Evolutionary conservation across 2,888 invertebrate species (phyloP), one percentile per base, ranked within the genome.

Genomic region (Timema podura): DNA sequence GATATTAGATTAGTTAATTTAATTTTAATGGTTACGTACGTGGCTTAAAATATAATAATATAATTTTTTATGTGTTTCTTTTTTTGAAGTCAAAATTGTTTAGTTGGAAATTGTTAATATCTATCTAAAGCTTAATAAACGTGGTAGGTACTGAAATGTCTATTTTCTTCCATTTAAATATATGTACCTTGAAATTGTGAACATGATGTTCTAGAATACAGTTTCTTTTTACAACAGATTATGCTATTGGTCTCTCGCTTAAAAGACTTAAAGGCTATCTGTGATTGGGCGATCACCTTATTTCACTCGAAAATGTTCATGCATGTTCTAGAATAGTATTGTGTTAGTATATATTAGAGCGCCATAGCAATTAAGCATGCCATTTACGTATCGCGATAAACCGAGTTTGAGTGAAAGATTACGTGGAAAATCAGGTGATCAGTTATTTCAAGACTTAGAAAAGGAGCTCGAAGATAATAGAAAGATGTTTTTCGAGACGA

Each of bases 391-490:
- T 73, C 74, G 77, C 67, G 77, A 78, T 71, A 76, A 74, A 72
- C 76, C 77, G 13, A 77, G 75, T 67, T 73, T 78, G 16, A 76
- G 77, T 70, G 79, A 79, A 61, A 74, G 77, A 64, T 73, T 78
- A 57, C 76, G 77, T 54, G 77, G 77, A 64, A 77, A 77, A 69
- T 75, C 77, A 15, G 75, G 78, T 11, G 78, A 79, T 74, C 78
- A 79, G 71, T 75, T 79, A 49, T 74, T 79, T 6, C 75, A 78
- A 72, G 78, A 78, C 65, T 73, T 79, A 64, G 74, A 75, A 65
- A 76, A 76, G 65, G 73, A 76, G 64, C 72, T 79, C 16, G 77
- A 77, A 69, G 75, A 78, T 70, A 77, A 77, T 46, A 77, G 75
- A 51, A 76, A 76, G 68, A 76, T 74, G 73, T 76, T 78, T 71